These are phyloP conservation scores for Marcusenius ussheri DNA, from an alignment of 2,113 vertebrate species.

Conservation along the genomic window DNA sequence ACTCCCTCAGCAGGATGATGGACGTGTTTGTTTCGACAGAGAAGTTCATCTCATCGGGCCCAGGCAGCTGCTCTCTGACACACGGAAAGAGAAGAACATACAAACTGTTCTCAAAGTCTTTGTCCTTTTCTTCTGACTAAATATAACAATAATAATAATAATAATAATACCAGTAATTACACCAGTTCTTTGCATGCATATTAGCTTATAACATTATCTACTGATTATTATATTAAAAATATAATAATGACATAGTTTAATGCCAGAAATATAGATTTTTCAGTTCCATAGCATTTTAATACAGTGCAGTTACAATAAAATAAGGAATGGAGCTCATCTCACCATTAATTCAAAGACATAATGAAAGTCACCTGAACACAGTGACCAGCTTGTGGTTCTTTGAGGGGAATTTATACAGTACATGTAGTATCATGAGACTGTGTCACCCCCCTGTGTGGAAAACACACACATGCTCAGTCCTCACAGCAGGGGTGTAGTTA, in stretches of 20 bases:
- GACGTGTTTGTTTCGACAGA: background rate
- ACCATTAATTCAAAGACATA: background rate
- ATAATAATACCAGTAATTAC: background rate
- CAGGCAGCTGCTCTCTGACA: background rate
- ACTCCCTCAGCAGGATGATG: slow-evolving; percentile 28
- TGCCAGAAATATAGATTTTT: background rate
- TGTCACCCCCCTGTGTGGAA: no score
- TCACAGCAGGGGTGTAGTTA: no score
- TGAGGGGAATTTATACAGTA: background rate
- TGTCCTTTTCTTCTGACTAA: background rate
- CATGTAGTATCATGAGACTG: no score
- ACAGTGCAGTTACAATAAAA: background rate
- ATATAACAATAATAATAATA: background rate
- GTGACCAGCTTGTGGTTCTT: background rate
- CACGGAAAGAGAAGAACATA: background rate
- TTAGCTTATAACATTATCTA: background rate
- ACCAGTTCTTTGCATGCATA: background rate
- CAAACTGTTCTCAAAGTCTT: background rate
- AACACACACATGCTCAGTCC: background rate
- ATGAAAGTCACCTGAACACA: background rate
- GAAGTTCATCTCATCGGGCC: slow-evolving; percentile 1
- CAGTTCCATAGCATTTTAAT: background rate
- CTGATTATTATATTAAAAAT: background rate
- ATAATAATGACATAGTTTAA: no score
- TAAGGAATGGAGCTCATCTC: background rate